Conservation (phyloP, 2,797 vertebrate species). For the Enteromius argenteus region DNA sequence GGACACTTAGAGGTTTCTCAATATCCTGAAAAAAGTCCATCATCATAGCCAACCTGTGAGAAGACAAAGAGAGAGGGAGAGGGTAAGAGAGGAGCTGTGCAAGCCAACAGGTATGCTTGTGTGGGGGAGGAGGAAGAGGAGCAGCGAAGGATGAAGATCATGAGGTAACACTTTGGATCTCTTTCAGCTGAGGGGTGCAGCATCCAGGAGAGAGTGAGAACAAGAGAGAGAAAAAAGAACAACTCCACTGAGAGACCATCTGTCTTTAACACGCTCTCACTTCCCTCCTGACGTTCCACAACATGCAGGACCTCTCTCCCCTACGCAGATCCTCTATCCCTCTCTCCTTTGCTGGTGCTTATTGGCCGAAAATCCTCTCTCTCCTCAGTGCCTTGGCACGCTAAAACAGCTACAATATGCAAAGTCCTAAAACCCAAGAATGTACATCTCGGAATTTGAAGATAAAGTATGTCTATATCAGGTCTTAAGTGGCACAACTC, state of each 20-base stretch:
- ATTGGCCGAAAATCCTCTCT: conserved; percentile 25
- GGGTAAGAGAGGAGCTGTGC: not conserved
- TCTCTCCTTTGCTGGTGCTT: conserved; percentile 13
- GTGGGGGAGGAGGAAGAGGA: conserved; percentile 39
- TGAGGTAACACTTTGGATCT: conserved; percentile 75
- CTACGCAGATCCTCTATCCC: conserved; percentile 29
- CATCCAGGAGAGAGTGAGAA: conserved; percentile 72
- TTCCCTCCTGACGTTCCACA: conserved; percentile 63
- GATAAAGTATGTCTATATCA: not conserved
- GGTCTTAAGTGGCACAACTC: not conserved
- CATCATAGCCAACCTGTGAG: conserved; percentile 66
- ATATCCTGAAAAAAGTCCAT: conserved; percentile 64
- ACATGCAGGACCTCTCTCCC: conserved; percentile 55
- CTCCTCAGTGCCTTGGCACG: conserved; percentile 18
- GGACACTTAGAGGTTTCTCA: conserved; percentile 53
- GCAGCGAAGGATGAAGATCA: conserved; percentile 56
- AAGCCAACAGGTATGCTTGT: conserved; percentile 47
- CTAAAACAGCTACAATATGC: not conserved
- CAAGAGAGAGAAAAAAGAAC: conserved; percentile 75
- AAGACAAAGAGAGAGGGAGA: conserved; percentile 35
- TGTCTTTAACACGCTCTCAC: conserved; percentile 76
- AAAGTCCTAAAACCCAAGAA: not conserved
- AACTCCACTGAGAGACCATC: conserved; percentile 85
- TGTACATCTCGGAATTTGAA: not conserved
- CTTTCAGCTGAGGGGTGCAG: conserved; percentile 72